Base-by-base conservation (phyloP, 2,888 invertebrate species). In the Rhagonycha lutea region DNA sequence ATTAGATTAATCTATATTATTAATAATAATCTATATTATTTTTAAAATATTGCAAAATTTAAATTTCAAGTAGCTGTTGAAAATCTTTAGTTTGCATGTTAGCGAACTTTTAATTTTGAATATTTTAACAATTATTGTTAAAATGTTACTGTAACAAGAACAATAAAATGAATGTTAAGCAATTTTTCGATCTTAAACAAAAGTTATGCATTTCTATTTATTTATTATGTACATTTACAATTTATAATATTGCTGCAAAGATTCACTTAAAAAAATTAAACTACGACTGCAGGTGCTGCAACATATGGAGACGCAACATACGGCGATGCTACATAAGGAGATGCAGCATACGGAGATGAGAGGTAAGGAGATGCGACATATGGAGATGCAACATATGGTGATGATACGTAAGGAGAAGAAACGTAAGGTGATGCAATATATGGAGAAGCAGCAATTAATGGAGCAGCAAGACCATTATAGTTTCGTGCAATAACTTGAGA, bases 401-500 rank as follows among this genome's bases (percentile, higher is more conserved):
- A 72, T 26, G 90, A 90, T n/a, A 47, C n/a, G 3, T 47, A 47
- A n/a, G 47, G 47, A 7, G 47, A 47, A n/a, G 47, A 47, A n/a
- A 47, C 7, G n/a, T 47, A 47, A n/a, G 62, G 18, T 3, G 62
- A 14, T 0, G 62, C 62, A 23, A 62, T 2, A 4, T 11, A 24
- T 24, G 61, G n/a, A 12, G 61, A 12, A 10, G 61, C 61, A 61
- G 61, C 61, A 28, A 83, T 83, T 24, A 65, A 29, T 11, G 74
- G 61, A 11, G 84, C 74, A 32, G 90, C 90, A 10, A 92, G 86
- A 1, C 90, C 90, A 81, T 93, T 92, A 87, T 91, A 90, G 84
- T 92, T 91, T 80, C 92, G 89, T 23, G 92, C 89, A 81, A 92
- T 86, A 75, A 92, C 91, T 85, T 93, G 92, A 11, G 91, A 91